These are phyloP conservation scores for Pelobates fuscus DNA, from an alignment of 2,113 vertebrate genomes.

Conservation along the genomic window DNA sequence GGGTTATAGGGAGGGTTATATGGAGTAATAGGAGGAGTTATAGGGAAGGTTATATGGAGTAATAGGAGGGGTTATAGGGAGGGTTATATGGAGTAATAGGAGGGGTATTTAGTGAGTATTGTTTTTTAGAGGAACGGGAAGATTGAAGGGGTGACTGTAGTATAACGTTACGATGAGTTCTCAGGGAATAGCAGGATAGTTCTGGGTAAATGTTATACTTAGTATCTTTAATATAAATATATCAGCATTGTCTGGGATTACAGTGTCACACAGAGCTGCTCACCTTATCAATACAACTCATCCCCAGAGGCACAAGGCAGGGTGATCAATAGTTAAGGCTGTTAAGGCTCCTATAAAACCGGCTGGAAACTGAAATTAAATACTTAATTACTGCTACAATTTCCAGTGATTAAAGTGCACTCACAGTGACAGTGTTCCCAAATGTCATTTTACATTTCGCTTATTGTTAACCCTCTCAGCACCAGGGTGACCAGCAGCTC, in stretches of 20 bases:
- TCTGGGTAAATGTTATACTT: not conserved
- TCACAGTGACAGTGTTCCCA: conserved; percentile 25
- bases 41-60: too few species aligned
- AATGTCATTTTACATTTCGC: conserved; percentile 37
- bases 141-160: too few species aligned
- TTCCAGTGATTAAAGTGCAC: conserved; percentile 45
- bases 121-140: too few species aligned
- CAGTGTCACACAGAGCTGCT: conserved; percentile 1
- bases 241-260: not conserved
- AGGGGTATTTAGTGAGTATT: too few species aligned
- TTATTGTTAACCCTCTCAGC: conserved; percentile 27
- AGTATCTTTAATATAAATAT: not conserved
- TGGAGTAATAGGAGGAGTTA: too few species aligned
- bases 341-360: conserved; percentile 38
- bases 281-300: conserved; percentile 25
- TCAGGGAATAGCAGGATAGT: not conserved
- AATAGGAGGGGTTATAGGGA: too few species aligned
- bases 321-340: conserved; percentile 40
- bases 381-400: conserved; percentile 42
- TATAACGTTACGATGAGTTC: too few species aligned
- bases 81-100: too few species aligned
- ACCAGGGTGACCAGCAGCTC: not conserved
- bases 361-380: conserved; percentile 40
- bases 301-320: conserved; percentile 26
- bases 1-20: too few species aligned